A percentile compares a stretch with the other conserved stretches of the same genome.
phyloP scores from a whole-genome alignment of 2,797 vertebrate genomes.

The Trachurus trachurus region DNA sequence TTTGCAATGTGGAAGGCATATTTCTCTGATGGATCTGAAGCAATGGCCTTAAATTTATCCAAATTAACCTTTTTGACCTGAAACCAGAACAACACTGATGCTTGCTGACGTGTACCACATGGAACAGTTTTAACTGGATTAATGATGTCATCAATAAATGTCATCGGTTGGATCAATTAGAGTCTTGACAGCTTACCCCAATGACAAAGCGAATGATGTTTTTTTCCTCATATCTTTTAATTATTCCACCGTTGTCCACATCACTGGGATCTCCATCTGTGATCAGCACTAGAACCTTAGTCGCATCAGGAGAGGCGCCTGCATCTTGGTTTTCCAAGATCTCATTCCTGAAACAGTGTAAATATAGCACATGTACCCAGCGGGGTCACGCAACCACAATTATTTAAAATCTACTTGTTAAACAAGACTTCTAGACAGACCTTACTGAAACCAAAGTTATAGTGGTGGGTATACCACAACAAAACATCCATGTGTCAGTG shows the following conservation, averaged over 20 bases:
- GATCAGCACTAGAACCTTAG: constrained; percentile 88
- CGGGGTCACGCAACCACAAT: too few species aligned
- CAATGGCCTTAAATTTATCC: constrained; percentile 63
- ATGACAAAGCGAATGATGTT: constrained; percentile 87
- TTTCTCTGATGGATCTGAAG: constrained; percentile 79
- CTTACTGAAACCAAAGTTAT: too few species aligned
- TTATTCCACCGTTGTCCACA: rapidly evolving
- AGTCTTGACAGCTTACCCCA: constrained; percentile 79
- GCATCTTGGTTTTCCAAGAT: constrained; percentile 68
- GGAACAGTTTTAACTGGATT: too few species aligned
- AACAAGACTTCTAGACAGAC: too few species aligned
- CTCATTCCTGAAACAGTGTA: constrained; percentile 61
- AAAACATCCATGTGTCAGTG: too few species aligned
- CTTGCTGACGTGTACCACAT: too few species aligned
- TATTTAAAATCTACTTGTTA: too few species aligned
- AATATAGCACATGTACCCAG: background rate
- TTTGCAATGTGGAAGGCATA: constrained; percentile 83
- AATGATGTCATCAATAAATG: background rate
- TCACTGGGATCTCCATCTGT: constrained; percentile 88
- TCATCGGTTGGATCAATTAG: background rate
- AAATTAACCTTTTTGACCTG: constrained; percentile 74
- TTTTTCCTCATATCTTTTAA: constrained; percentile 37
- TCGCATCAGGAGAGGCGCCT: constrained; percentile 83
- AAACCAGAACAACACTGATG: constrained; percentile 26
- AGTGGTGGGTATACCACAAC: too few species aligned